Percentiles rank a stretch among this genome's conserved stretches.
Conservation (phyloP, 2,888 invertebrate genomes). For the Melanargia galathea region DNA sequence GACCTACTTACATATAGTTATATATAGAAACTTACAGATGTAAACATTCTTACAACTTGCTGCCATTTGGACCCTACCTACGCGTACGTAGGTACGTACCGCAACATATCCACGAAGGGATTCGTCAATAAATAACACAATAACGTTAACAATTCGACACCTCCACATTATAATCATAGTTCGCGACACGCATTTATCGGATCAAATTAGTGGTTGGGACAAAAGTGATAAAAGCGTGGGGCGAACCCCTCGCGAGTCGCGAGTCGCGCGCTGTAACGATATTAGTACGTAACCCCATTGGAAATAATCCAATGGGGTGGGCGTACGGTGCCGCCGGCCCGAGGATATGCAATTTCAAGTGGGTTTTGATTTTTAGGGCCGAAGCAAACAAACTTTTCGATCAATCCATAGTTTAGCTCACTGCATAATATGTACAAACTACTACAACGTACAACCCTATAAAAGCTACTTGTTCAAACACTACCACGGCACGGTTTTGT, state of each 20-base stretch:
- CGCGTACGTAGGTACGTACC: too few species aligned
- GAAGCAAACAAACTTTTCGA: neutral
- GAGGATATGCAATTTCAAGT: conserved; percentile 11
- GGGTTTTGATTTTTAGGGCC: conserved; percentile 13
- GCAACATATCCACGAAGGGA: neutral
- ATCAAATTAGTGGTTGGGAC: conserved; percentile 52
- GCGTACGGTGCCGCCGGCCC: conserved; percentile 23
- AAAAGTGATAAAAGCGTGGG: conserved; percentile 60
- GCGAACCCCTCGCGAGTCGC: conserved; percentile 58
- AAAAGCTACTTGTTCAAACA: too few species aligned
- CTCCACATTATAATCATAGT: conserved; percentile 43
- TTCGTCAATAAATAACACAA: conserved; percentile 12
- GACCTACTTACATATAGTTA: too few species aligned
- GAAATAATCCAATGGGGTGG: conserved; percentile 45
- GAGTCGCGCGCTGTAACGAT: conserved; percentile 61
- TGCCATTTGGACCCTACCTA: neutral
- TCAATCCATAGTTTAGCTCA: neutral
- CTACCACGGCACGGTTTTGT: too few species aligned
- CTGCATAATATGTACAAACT: too few species aligned
- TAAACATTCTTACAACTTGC: too few species aligned
- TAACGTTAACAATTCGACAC: conserved; percentile 40
- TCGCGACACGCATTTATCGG: conserved; percentile 43
- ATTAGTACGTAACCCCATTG: conserved; percentile 75
- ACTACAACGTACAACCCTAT: too few species aligned
- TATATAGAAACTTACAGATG: too few species aligned